Evolutionary conservation across 2,888 invertebrate species (phyloP).

Genomic region (Isoperla grammatica): DNA sequence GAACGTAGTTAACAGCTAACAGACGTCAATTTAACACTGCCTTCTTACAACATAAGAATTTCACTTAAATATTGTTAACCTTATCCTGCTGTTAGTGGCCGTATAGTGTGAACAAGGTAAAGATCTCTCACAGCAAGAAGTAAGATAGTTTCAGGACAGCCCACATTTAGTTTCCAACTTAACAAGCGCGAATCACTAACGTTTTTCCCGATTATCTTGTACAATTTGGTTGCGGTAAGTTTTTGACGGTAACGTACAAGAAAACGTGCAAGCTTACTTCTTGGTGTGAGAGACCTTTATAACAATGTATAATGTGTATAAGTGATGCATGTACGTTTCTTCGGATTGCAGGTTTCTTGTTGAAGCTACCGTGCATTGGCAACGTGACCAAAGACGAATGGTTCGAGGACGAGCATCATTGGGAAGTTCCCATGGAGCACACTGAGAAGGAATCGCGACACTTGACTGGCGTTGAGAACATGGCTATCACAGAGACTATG

Average conservation of each 20-base stretch:
- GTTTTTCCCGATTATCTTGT: not conserved
- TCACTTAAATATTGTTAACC: too few relatives aligned
- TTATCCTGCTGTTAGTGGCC: too few relatives aligned
- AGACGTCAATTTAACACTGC: too few relatives aligned
- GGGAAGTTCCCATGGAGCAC: constrained; percentile 53
- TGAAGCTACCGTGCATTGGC: constrained; percentile 46
- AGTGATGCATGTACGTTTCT: constrained; percentile 7
- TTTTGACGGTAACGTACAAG: too few relatives aligned
- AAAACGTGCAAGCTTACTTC: not conserved
- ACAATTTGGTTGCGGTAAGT: too few relatives aligned
- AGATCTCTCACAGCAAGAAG: too few relatives aligned
- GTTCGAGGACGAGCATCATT: constrained; percentile 58
- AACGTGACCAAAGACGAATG: constrained; percentile 50
- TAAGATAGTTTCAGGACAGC: constrained; percentile 29
- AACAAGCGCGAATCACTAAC: too few relatives aligned
- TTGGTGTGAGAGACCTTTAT: not conserved
- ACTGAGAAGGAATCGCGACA: not conserved
- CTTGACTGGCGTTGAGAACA: not conserved
- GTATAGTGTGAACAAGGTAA: too few relatives aligned
- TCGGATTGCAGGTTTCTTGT: constrained; percentile 45
- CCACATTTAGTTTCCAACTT: constrained; percentile 22
- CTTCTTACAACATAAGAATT: too few relatives aligned
- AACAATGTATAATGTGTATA: too few relatives aligned
- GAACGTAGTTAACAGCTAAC: too few relatives aligned
- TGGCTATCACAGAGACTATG: not conserved